A percentile compares a stretch with the other conserved stretches of the same genome.
Evolutionary conservation across 2,888 invertebrate species (phyloP).

Genomic region (Antitype chi): DNA sequence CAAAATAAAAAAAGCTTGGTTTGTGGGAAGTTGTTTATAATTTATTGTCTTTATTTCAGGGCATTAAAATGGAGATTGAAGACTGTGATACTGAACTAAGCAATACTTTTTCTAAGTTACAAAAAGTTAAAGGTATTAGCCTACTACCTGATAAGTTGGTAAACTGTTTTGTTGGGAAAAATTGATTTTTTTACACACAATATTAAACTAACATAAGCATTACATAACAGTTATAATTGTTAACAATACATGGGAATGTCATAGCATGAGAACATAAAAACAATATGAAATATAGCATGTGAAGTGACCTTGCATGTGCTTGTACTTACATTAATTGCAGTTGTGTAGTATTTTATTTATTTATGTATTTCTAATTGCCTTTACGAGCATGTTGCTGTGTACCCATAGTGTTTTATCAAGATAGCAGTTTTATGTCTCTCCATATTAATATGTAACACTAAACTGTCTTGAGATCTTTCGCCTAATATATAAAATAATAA

Average conservation of each 20-base stretch:
- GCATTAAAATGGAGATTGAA: constrained; percentile 75
- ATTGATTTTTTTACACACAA: not conserved
- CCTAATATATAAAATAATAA: not conserved
- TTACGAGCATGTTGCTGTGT: constrained; percentile 16
- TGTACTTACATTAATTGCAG: constrained; percentile 13
- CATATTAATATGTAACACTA: not conserved
- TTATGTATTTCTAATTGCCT: constrained; percentile 1
- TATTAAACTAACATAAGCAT: not conserved
- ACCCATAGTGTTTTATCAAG: not conserved
- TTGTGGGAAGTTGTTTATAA: not conserved
- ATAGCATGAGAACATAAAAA: constrained; percentile 27
- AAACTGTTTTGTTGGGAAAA: not conserved
- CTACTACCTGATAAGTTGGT: not conserved
- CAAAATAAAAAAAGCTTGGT: not conserved
- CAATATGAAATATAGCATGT: constrained; percentile 4
- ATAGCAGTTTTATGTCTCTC: not conserved
- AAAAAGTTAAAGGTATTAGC: constrained; percentile 68
- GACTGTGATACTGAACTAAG: constrained; percentile 68
- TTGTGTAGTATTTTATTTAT: constrained; percentile 24
- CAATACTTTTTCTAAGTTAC: constrained; percentile 56
- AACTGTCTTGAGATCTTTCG: not conserved
- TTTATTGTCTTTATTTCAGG: constrained; percentile 66
- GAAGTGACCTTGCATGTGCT: constrained; percentile 42
- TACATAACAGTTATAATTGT: constrained; percentile 12
- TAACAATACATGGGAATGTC: constrained; percentile 25